Conservation (phyloP, 2,888 invertebrate species). For the Thymelicus sylvestris region DNA sequence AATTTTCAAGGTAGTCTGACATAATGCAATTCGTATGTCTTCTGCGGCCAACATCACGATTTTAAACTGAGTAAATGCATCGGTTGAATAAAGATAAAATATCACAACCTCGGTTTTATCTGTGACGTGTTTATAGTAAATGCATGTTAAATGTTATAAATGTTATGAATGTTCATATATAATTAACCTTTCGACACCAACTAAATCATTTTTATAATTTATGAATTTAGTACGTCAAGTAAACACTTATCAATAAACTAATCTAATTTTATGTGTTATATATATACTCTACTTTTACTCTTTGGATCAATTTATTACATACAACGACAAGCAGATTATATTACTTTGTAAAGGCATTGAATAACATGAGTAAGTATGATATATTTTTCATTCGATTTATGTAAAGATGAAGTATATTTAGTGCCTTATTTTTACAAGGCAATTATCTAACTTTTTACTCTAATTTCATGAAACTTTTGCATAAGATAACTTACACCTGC, state of each 20-base stretch:
- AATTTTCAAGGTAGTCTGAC: not conserved
- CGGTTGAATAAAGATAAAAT: conserved; percentile 38
- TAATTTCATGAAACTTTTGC: conserved; percentile 88
- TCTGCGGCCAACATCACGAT: too few relatives aligned
- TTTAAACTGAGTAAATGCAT: conserved; percentile 21
- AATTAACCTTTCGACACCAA: not conserved
- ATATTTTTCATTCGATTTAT: not conserved
- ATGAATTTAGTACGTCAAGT: not conserved
- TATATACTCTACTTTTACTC: conserved; percentile 14
- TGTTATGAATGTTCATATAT: not conserved
- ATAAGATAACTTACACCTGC: conserved; percentile 87
- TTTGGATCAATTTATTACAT: conserved; percentile 16
- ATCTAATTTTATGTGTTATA: conserved; percentile 16
- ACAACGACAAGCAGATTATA: conserved; percentile 30
- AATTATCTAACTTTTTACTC: conserved; percentile 84
- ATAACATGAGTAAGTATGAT: conserved; percentile 16
- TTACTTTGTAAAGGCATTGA: conserved; percentile 26
- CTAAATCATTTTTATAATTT: not conserved
- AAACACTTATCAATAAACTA: conserved; percentile 6
- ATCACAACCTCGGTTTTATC: conserved; percentile 47
- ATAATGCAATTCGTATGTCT: too few relatives aligned
- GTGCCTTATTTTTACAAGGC: conserved; percentile 11
- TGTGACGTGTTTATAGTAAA: conserved; percentile 13
- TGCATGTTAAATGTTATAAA: conserved; percentile 11
- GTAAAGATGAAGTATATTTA: not conserved